Evolutionary conservation across 1,140 invertebrate genomes (phyloP).

Genomic region (Drosophila kikkawai): DNA sequence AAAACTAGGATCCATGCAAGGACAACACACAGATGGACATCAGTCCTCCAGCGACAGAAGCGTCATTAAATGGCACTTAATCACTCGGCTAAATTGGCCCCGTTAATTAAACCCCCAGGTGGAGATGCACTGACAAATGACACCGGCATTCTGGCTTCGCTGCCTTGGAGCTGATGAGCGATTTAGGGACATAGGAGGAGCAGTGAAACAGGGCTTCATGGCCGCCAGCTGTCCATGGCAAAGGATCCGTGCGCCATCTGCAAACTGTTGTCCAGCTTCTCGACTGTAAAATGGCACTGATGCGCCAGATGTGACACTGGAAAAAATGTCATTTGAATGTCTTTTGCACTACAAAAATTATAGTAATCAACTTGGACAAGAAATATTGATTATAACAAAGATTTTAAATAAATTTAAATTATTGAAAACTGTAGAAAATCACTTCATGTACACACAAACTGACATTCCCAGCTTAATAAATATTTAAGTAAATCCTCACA

Average conservation of each 20-base stretch:
- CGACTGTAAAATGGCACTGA: conserved; percentile 9
- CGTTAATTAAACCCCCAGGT: conserved; percentile 55
- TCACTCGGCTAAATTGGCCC: conserved; percentile 58
- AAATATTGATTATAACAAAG: background rate
- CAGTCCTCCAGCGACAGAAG: conserved; percentile 7
- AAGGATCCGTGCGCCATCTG: conserved; percentile 11
- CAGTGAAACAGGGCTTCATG: conserved; percentile 1
- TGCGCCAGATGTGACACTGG: conserved; percentile 2
- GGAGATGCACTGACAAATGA: conserved; percentile 24
- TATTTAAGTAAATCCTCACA: too few relatives aligned
- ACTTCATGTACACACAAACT: too few relatives aligned
- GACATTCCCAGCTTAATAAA: too few relatives aligned
- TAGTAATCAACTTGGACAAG: background rate
- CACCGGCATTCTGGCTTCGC: background rate
- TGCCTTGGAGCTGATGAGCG: conserved; percentile 10
- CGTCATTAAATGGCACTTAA: conserved; percentile 70
- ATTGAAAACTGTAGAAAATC: background rate
- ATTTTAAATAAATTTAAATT: background rate
- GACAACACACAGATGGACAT: conserved; percentile 13
- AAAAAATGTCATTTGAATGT: background rate
- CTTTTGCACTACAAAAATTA: too few relatives aligned
- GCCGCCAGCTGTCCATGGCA: conserved; percentile 25
- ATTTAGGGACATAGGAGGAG: background rate
- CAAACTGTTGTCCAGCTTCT: conserved; percentile 20
- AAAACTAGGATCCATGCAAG: background rate